Base-by-base conservation (phyloP, 2,113 vertebrate species). In the Tupaia chinensis region DNA sequence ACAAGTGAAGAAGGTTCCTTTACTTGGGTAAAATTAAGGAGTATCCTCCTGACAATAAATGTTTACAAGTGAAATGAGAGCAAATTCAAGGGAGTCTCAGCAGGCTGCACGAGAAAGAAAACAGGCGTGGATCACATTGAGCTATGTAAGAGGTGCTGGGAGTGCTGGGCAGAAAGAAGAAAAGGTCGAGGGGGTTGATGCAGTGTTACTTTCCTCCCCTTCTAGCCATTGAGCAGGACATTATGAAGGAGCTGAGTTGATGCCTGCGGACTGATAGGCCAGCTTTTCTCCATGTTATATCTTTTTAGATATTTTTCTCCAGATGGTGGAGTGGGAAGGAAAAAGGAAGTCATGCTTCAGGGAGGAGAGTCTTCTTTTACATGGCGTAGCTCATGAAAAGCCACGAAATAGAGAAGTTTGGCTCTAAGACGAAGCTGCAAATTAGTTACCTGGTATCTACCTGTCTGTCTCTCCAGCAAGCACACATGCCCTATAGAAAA, bases 1-100 rank as follows among this genome's bases (percentile, higher is more conserved):
- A 34, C 63, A 89, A 93, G 61, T 90, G 25, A 87, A 85, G 65
- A 84, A 84, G 85, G 8, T 69, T 76, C 12, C 61, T 91, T 5
- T 72, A 3, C 61, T 81, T 63, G 23, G 10, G 15, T 84, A 58
- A 88, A 93, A 66, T 66, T 53, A 53, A n/a, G 27, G 54, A 61
- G n/a, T 22, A 29, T 5, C 16, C 68, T 70, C 74, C 89, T 53
- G 17, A 34, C 25, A 82, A 11, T 23, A 63, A 60, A 66, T 6
- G n/a, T 27, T 88, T 32, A 29, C 61, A 3, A 29, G 32, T 58
- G 53, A 87, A 34, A 58, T 22, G 44, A 87, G 78, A 60, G 22
- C 54, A 80, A 91, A 80, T 79, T 80, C 68, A 70, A 5, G 34
- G 84, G 17, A 32, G 22, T 22, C 4, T 84, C 60, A 54, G 65